phyloP scores from a whole-genome alignment of 2,888 invertebrate species.

The Rotaria macrura region DNA sequence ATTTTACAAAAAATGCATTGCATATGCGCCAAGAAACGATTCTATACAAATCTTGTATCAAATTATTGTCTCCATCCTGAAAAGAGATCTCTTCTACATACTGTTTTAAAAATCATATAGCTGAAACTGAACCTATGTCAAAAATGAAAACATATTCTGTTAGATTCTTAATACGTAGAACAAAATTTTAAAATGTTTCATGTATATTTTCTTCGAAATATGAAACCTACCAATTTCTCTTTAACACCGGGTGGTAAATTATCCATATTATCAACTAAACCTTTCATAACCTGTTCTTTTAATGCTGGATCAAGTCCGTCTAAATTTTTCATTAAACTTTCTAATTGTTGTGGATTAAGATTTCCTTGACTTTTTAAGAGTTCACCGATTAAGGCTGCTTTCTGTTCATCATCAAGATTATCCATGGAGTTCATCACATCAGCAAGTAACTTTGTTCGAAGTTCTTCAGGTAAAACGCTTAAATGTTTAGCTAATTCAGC shows the following conservation, averaged over 20 bases:
- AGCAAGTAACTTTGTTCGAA: background rate
- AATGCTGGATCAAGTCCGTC: slow-evolving; percentile 17
- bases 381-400: slow-evolving; percentile 58
- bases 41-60: no score
- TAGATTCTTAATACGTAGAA: no score
- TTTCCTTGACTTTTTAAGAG: slow-evolving; percentile 62
- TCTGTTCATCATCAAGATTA: background rate
- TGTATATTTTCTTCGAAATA: background rate
- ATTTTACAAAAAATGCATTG: no score
- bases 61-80: no score
- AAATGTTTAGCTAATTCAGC: slow-evolving; percentile 16
- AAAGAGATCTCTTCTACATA: no score
- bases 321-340: background rate
- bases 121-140: no score
- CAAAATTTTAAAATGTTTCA: no score
- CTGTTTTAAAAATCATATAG: no score
- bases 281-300: background rate
- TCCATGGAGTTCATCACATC: background rate
- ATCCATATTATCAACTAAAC: background rate
- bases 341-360: slow-evolving; percentile 5
- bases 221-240: background rate
- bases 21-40: no score
- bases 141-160: no score
- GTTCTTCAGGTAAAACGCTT: background rate
- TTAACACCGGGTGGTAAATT: background rate